Base-by-base conservation (phyloP, 1,140 invertebrate genomes). In the Penaeus chinensis region DNA sequence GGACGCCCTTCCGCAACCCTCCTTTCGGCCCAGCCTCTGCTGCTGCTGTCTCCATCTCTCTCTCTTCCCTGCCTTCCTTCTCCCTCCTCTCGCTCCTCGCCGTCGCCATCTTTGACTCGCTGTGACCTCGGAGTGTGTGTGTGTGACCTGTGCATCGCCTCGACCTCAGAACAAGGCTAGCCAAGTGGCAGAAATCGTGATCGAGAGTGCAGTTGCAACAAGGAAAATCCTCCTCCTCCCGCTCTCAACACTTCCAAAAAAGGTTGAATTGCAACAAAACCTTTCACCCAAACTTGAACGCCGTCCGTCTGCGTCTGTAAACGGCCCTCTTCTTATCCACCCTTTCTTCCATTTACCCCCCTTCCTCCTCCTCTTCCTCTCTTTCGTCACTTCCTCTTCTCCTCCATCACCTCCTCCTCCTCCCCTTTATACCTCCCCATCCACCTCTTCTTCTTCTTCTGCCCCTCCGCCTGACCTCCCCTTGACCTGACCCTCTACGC, bases 41-140 rank as follows among this genome's bases (percentile, higher is more conserved):
- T n/a, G 3, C 74, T 37, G 18, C 0, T 37, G 3, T 77, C 74
- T 37, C 74, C 24, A 18, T 77, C 27, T 77, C 74, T 77, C n/a
- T 77, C 74, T 74, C 71, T 77, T 47, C 32, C 27, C 47, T 54
- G 54, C 54, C 74, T 77, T 32, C 32, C n/a, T 77, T 16, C 27
- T 32, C 47, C 5, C 19, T 18, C 2, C 27, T 77, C 27, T 7
- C 24, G 19, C 74, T 77, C 27, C 47, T 18, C 27, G 3, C 47
- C 74, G 16, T 54, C 54, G 54, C 54, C 54, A 54, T 16, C 54
- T 54, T 54, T 54, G 54, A 54, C 54, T 54, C 54, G 54, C 54
- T 54, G 54, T 54, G 54, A 54, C 54, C 54, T 54, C 54, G 54
- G 11, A 13, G 54, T 54, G 54, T 54, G 54, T 16, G 47, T 13